phyloP scores from a whole-genome alignment of 2,113 vertebrate genomes.

The Xenopus laevis region DNA sequence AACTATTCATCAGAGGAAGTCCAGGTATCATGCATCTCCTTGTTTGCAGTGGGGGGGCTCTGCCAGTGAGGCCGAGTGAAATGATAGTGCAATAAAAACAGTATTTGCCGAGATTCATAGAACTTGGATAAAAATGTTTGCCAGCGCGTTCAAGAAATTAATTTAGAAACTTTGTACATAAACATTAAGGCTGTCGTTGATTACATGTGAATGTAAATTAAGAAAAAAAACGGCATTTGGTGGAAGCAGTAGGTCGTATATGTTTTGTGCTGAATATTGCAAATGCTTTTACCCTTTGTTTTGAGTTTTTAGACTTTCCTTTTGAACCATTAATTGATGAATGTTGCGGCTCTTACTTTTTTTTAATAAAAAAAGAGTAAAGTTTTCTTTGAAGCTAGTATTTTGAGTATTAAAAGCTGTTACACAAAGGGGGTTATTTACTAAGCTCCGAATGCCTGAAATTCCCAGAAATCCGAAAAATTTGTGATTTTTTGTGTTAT shows the following conservation, averaged over 20 bases:
- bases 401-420: too few species aligned
- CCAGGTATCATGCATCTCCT: constrained; percentile 73
- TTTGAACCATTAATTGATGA: too few species aligned
- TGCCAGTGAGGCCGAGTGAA: constrained; percentile 68
- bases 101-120: constrained; percentile 60
- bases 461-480: too few species aligned
- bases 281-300: background rate
- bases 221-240: constrained; percentile 50
- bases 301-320: background rate
- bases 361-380: background rate
- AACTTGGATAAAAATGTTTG: constrained; percentile 47
- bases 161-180: constrained; percentile 51
- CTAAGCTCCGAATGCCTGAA: too few species aligned
- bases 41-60: constrained; percentile 71
- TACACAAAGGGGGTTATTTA: too few species aligned
- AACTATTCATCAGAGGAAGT: constrained; percentile 78
- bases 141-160: constrained; percentile 53
- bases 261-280: constrained; percentile 32
- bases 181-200: constrained; percentile 45
- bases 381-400: too few species aligned
- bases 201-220: constrained; percentile 46
- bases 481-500: too few species aligned
- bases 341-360: too few species aligned
- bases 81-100: constrained; percentile 79
- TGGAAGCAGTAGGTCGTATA: constrained; percentile 47